Conservation (phyloP, 2,797 vertebrate genomes). For the Clarias fuscus region DNA sequence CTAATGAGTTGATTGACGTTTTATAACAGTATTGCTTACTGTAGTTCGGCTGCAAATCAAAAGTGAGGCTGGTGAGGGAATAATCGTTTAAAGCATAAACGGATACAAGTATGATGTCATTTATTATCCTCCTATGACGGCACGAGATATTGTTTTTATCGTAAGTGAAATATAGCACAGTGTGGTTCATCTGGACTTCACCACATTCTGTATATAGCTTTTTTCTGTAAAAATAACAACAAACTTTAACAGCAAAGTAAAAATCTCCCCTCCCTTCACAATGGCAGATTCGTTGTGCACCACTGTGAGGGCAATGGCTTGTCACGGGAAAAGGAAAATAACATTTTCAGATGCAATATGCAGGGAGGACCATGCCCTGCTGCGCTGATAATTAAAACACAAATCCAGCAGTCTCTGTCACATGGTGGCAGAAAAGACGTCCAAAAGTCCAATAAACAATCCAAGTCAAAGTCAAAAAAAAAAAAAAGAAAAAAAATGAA, state of each 20-base stretch:
- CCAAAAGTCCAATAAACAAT: background rate
- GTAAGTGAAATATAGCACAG: background rate
- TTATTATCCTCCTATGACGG: background rate
- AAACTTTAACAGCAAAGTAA: background rate
- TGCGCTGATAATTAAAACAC: slow-evolving; percentile 28
- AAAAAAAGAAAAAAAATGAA: background rate
- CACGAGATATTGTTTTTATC: background rate
- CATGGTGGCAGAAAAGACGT: background rate
- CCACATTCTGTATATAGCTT: background rate
- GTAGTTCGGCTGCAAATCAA: too few relatives aligned
- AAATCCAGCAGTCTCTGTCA: background rate
- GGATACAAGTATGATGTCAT: background rate
- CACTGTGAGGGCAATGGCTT: slow-evolving; percentile 25
- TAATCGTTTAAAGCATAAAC: too few relatives aligned
- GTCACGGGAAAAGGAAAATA: slow-evolving; percentile 29
- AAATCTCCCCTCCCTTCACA: background rate
- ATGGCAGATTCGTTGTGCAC: background rate
- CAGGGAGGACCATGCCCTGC: background rate
- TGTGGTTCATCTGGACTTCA: background rate
- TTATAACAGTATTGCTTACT: too few relatives aligned
- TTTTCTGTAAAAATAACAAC: background rate
- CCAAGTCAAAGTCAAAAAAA: background rate
- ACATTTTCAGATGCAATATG: background rate
- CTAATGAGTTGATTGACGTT: too few relatives aligned
- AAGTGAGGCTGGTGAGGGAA: too few relatives aligned